A percentile compares a stretch with the other conserved stretches of the same genome.
Evolutionary conservation across 2,888 invertebrate genomes (phyloP).

Genomic region (Noctuana brunneofusca): DNA sequence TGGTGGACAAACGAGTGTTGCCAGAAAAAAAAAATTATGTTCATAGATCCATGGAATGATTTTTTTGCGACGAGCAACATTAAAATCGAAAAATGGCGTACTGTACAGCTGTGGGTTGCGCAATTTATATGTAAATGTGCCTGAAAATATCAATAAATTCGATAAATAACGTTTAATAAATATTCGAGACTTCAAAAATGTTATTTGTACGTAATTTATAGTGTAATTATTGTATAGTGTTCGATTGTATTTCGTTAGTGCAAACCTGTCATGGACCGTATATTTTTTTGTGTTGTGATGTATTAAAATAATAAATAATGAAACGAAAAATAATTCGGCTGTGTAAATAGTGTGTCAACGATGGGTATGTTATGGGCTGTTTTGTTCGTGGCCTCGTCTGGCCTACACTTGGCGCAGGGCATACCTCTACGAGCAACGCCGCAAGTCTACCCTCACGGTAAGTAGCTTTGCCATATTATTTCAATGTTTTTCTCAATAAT

Average conservation of each 20-base stretch:
- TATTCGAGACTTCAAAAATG: conserved; percentile 57
- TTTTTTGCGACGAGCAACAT: conserved; percentile 51
- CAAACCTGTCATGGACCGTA: conserved; percentile 77
- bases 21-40: not conserved
- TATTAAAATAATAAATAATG: conserved; percentile 77
- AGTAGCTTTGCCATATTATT: conserved; percentile 51
- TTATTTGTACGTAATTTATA: conserved; percentile 55
- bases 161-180: conserved; percentile 60
- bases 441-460: conserved; percentile 78
- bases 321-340: conserved; percentile 74
- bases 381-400: conserved; percentile 75
- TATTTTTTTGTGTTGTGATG: conserved; percentile 79
- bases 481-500: conserved; percentile 12
- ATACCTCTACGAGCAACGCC: conserved; percentile 74
- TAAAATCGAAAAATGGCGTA: conserved; percentile 75
- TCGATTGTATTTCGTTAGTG: conserved; percentile 57
- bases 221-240: conserved; percentile 55
- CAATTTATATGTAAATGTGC: conserved; percentile 80
- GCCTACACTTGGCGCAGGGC: conserved; percentile 70
- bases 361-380: conserved; percentile 76
- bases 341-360: conserved; percentile 78
- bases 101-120: conserved; percentile 81
- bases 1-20: conserved; percentile 9
- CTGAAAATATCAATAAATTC: conserved; percentile 63
- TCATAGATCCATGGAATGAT: not conserved